Evolutionary conservation across 2,888 invertebrate genomes (phyloP).

Genomic region (Chrysolina americana): DNA sequence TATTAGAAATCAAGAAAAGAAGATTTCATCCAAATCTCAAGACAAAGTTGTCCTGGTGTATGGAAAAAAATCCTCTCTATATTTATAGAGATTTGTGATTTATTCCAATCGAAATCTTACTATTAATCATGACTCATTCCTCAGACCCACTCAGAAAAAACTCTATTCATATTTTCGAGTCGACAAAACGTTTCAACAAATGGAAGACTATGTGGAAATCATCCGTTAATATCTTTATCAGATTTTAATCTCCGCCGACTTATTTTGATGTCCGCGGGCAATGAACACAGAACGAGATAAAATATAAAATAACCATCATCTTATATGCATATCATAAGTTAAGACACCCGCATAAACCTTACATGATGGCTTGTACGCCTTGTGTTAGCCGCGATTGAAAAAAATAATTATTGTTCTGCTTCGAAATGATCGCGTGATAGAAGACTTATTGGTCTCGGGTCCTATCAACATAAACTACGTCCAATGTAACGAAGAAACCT

Average conservation of each 20-base stretch:
- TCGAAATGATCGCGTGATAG: slow-evolving; percentile 51
- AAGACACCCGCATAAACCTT: slow-evolving; percentile 52
- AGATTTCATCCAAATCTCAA: too few relatives aligned
- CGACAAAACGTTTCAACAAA: neutral
- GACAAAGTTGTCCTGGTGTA: too few relatives aligned
- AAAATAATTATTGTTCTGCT: slow-evolving; percentile 53
- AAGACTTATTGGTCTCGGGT: slow-evolving; percentile 52
- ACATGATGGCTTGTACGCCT: slow-evolving; percentile 43
- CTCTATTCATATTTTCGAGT: neutral
- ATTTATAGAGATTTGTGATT: too few relatives aligned
- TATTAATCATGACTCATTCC: too few relatives aligned
- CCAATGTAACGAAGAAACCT: slow-evolving; percentile 47
- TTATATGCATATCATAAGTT: slow-evolving; percentile 51
- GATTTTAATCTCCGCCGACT: slow-evolving; percentile 30
- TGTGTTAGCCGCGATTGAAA: slow-evolving; percentile 44
- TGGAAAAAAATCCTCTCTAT: too few relatives aligned
- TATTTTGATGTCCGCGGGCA: slow-evolving; percentile 33
- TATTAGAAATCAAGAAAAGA: too few relatives aligned
- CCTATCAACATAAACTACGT: slow-evolving; percentile 65
- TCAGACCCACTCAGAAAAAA: neutral
- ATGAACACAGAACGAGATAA: slow-evolving; percentile 34
- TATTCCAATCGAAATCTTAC: too few relatives aligned
- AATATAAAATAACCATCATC: slow-evolving; percentile 47
- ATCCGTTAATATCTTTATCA: slow-evolving; percentile 35
- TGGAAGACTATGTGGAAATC: slow-evolving; percentile 9